phyloP scores from a whole-genome alignment of 2,797 vertebrate species.

The Tarsius wallacei region DNA sequence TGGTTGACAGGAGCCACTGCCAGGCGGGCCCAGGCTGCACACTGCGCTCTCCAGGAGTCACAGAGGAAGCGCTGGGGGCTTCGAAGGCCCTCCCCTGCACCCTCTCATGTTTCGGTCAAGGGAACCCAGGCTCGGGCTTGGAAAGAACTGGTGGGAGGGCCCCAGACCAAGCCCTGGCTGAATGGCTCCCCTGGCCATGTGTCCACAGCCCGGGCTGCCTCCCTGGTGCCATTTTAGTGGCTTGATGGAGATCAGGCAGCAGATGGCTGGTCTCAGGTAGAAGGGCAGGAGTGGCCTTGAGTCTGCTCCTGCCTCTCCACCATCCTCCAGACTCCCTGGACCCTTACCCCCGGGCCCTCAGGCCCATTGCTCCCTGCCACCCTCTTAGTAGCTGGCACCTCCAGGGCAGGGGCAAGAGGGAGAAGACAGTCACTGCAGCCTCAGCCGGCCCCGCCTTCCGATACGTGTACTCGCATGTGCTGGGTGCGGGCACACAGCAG shows the following conservation, averaged over 20 bases:
- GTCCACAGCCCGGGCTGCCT: background rate
- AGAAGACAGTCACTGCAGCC: background rate
- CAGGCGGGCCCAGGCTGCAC: background rate
- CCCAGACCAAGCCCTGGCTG: background rate
- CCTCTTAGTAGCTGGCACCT: background rate
- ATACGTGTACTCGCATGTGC: background rate
- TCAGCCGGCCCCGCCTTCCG: background rate
- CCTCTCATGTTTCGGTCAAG: background rate
- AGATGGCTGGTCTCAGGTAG: background rate
- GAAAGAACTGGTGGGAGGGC: background rate
- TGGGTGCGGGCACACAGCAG: background rate
- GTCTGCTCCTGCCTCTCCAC: background rate
- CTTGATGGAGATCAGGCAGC: background rate
- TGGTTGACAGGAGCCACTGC: background rate
- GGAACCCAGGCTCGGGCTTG: background rate
- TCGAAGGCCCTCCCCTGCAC: background rate
- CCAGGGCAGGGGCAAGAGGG: background rate
- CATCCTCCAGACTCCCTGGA: background rate
- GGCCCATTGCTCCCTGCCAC: background rate
- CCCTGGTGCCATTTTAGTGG: background rate
- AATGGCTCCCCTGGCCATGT: background rate
- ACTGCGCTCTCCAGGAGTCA: fast-evolving
- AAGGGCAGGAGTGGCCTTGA: background rate
- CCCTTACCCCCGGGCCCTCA: background rate
- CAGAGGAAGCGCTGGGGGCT: background rate